Evolutionary conservation across 2,797 vertebrate genomes (phyloP).

Genomic region (Myotis planiceps): DNA sequence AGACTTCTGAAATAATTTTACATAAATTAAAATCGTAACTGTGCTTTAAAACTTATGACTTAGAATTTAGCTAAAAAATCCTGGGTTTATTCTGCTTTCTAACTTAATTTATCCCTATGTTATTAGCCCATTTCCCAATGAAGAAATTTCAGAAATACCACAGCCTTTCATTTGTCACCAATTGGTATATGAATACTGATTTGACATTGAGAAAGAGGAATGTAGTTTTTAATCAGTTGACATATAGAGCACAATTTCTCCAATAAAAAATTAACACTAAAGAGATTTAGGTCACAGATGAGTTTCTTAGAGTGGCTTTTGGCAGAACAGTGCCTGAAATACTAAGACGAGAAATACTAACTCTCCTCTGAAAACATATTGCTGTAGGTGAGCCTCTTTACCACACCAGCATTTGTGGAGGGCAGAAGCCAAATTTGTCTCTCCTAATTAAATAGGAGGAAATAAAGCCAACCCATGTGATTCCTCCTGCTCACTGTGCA

Average conservation of each 20-base stretch:
- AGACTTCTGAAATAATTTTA: constrained; percentile 48
- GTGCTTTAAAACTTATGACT: constrained; percentile 42
- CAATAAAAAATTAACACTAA: constrained; percentile 71
- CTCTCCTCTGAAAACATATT: constrained; percentile 85
- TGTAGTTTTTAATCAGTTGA: constrained; percentile 76
- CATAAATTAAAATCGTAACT: constrained; percentile 20
- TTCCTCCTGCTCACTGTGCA: constrained; percentile 47
- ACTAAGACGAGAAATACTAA: constrained; percentile 71
- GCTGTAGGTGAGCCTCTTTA: constrained; percentile 82
- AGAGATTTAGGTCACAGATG: constrained; percentile 83
- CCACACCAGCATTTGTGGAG: constrained; percentile 61
- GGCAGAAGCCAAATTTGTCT: constrained; percentile 74
- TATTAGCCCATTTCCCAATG: neutral
- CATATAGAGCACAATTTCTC: constrained; percentile 75
- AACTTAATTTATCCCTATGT: neutral
- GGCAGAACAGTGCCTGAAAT: constrained; percentile 69
- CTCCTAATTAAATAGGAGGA: constrained; percentile 73
- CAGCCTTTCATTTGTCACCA: constrained; percentile 80
- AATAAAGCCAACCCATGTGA: constrained; percentile 49
- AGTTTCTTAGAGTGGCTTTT: constrained; percentile 82
- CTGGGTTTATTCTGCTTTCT: constrained; percentile 8
- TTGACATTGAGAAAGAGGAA: constrained; percentile 82
- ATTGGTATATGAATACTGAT: constrained; percentile 74
- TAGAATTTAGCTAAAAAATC: neutral
- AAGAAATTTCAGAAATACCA: constrained; percentile 76